These are phyloP conservation scores for Tetragonula clypearis DNA, from an alignment of 1,140 invertebrate species.

Conservation along the genomic window DNA sequence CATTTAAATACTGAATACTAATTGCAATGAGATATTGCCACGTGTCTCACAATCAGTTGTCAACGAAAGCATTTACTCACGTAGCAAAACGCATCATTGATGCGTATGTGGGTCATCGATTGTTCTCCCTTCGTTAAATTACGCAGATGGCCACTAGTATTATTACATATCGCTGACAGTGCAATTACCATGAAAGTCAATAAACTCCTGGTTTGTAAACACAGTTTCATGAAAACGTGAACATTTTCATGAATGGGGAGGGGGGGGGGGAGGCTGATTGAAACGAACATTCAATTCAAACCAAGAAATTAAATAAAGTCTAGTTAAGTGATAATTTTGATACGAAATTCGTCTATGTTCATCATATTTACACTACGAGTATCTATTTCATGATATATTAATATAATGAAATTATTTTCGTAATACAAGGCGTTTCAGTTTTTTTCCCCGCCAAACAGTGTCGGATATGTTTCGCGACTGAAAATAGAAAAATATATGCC, in stretches of 20 bases:
- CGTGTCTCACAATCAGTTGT: background rate
- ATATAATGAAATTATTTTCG: too few species aligned
- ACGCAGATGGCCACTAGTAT: slow-evolving; percentile 3
- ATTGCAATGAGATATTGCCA: background rate
- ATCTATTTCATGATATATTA: too few species aligned
- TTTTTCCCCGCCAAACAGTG: too few species aligned
- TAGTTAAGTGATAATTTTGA: background rate
- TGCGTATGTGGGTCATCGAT: slow-evolving; percentile 31
- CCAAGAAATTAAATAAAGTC: background rate
- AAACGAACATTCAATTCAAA: background rate
- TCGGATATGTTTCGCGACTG: too few species aligned
- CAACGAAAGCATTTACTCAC: background rate
- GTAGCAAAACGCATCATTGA: background rate
- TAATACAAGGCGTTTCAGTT: too few species aligned
- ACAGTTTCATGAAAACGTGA: background rate
- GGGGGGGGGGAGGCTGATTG: too few species aligned
- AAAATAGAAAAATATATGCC: too few species aligned
- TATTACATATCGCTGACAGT: background rate
- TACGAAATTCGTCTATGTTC: background rate
- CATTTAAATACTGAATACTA: background rate
- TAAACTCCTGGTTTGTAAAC: background rate
- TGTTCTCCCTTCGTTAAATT: slow-evolving; percentile 12
- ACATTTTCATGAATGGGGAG: background rate
- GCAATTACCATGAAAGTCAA: background rate
- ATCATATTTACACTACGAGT: too few species aligned